phyloP scores from a whole-genome alignment of 2,888 invertebrate species.

The Eupithecia vulgata region DNA sequence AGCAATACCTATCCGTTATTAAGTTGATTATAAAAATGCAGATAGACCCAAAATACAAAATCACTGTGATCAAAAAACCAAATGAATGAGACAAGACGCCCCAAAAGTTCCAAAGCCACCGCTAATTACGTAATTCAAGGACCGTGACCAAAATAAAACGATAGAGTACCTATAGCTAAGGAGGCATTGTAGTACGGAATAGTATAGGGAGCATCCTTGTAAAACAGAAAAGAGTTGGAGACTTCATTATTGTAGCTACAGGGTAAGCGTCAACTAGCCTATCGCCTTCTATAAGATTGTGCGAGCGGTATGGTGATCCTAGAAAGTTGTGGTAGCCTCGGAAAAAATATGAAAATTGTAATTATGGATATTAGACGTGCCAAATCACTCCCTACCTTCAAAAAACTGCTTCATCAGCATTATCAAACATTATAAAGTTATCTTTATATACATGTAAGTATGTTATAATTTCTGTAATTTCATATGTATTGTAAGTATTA shows the following conservation, averaged over 20 bases:
- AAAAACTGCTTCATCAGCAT: no score
- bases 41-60: not conserved
- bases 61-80: conserved; percentile 30
- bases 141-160: conserved; percentile 77
- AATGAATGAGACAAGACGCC: conserved; percentile 58
- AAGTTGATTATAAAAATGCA: not conserved
- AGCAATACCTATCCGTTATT: not conserved
- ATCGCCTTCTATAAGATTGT: no score
- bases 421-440: no score
- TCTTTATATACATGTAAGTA: no score
- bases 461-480: no score
- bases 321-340: no score
- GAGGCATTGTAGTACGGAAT: conserved; percentile 68
- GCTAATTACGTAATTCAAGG: conserved; percentile 81
- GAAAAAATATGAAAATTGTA: no score
- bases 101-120: conserved; percentile 69
- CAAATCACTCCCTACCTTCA: no score
- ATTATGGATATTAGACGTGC: no score
- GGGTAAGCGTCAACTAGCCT: not conserved
- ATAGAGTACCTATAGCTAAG: conserved; percentile 56
- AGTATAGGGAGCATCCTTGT: conserved; percentile 49
- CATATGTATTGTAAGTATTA: no score
- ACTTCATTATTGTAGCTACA: not conserved
- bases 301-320: no score
- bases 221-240: conserved; percentile 34